Conservation (phyloP, 2,797 vertebrate genomes). For the Lepidocolaptes lacrymiger region DNA sequence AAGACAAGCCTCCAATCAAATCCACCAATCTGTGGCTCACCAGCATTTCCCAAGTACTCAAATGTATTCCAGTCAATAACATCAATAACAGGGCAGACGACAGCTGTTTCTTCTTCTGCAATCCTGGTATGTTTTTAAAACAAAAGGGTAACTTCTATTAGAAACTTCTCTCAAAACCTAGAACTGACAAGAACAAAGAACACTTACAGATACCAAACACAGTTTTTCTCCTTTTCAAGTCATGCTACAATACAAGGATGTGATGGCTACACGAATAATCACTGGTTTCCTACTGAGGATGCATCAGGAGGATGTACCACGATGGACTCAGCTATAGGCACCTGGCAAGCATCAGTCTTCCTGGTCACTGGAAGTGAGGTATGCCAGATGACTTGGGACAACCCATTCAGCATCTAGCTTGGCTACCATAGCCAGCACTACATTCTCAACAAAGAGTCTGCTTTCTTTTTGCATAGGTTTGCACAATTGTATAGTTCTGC, state of each 20-base stretch:
- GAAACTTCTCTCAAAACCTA: neutral
- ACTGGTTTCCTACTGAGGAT: neutral
- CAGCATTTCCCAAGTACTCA: conserved; percentile 91
- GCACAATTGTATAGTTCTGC: neutral
- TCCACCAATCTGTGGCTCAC: conserved; percentile 94
- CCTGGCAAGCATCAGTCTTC: neutral
- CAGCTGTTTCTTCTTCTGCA: conserved; percentile 88
- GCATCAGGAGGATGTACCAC: neutral
- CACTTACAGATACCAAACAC: neutral
- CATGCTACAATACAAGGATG: neutral
- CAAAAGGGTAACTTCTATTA: neutral
- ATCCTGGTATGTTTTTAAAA: conserved; percentile 81
- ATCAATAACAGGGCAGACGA: conserved; percentile 96
- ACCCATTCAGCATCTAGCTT: neutral
- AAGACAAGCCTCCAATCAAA: conserved; percentile 97
- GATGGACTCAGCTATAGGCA: neutral
- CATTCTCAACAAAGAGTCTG: neutral
- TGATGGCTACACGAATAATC: neutral
- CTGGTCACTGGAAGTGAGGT: neutral
- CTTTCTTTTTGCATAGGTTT: neutral
- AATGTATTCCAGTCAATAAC: conserved; percentile 99
- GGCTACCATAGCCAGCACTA: neutral
- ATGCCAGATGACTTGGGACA: neutral
- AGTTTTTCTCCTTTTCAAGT: neutral
- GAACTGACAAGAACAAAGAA: neutral